Percentiles rank a stretch among this genome's conserved stretches.
phyloP scores from a whole-genome alignment of 2,888 invertebrate species.

The Stratiomys singularior region DNA sequence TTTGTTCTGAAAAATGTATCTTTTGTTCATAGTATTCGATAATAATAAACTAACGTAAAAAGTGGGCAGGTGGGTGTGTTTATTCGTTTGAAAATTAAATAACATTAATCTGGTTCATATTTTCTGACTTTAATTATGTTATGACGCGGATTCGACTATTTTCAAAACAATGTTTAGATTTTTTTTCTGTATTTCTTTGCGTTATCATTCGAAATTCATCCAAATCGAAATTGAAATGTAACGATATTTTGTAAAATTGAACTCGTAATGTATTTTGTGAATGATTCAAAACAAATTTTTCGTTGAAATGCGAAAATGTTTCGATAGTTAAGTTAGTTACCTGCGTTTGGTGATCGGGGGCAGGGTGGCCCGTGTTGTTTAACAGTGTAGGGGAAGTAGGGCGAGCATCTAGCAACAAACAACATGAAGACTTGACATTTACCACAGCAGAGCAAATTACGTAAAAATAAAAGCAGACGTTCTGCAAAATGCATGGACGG shows the following conservation, averaged over 20 bases:
- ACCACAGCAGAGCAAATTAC: conserved; percentile 66
- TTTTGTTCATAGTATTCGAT: conserved; percentile 19
- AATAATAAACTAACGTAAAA: conserved; percentile 47
- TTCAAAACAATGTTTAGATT: conserved; percentile 24
- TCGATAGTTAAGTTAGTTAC: conserved; percentile 66
- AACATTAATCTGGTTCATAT: conserved; percentile 41
- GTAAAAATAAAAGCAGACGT: conserved; percentile 51
- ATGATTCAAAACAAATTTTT: conserved; percentile 45
- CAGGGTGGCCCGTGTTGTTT: conserved; percentile 86
- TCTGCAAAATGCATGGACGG: conserved; percentile 44
- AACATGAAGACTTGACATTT: conserved; percentile 72
- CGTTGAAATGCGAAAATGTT: conserved; percentile 47
- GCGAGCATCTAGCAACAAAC: conserved; percentile 97
- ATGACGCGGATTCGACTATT: conserved; percentile 46
- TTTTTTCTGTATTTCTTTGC: conserved; percentile 19
- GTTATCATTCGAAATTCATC: conserved; percentile 9
- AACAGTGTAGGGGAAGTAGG: conserved; percentile 86
- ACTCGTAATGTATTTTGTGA: conserved; percentile 57
- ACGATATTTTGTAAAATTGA: conserved; percentile 21
- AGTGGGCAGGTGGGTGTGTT: conserved; percentile 54
- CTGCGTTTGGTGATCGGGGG: conserved; percentile 78
- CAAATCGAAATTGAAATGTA: conserved; percentile 27
- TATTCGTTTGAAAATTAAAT: conserved; percentile 54
- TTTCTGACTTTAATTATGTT: conserved; percentile 28
- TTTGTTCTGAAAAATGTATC: conserved; percentile 36